A percentile compares a stretch with the other conserved stretches of the same genome.
Conservation (phyloP, 2,113 vertebrate genomes). For the Nestor notabilis region DNA sequence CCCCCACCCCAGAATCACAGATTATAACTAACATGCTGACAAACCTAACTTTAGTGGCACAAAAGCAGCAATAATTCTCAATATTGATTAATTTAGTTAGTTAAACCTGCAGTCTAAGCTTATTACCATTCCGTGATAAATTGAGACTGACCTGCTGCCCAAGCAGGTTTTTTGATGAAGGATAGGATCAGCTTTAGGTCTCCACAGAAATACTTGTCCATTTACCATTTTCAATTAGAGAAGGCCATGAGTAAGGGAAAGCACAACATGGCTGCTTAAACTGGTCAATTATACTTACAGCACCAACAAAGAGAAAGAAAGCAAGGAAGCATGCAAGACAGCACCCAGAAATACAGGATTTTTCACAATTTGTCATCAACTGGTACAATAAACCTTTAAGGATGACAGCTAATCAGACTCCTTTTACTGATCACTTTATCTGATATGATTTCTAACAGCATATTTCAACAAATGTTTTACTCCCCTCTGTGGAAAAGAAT, state of each 20-base stretch:
- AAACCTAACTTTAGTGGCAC: constrained; percentile 60
- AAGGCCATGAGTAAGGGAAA: constrained; percentile 58
- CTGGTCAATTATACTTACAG: constrained; percentile 35
- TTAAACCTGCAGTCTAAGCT: constrained; percentile 71
- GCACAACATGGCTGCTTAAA: constrained; percentile 38
- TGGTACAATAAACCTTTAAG: constrained; percentile 35
- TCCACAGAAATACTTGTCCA: constrained; percentile 60
- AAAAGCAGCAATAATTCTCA: constrained; percentile 71
- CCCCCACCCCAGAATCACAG: constrained; percentile 7
- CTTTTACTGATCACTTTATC: constrained; percentile 43
- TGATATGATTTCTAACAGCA: constrained; percentile 40
- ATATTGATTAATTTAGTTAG: constrained; percentile 75
- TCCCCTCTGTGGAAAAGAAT: constrained; percentile 22
- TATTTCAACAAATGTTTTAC: constrained; percentile 57
- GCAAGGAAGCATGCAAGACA: neutral
- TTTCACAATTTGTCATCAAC: constrained; percentile 17
- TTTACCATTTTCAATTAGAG: constrained; percentile 65
- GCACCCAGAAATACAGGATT: neutral
- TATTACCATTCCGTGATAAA: constrained; percentile 67
- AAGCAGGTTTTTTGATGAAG: constrained; percentile 71
- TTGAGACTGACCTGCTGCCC: constrained; percentile 60
- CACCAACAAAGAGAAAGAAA: neutral
- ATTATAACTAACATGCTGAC: constrained; percentile 66
- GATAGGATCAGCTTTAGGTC: constrained; percentile 46
- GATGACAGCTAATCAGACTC: constrained; percentile 35